Base-by-base conservation (phyloP, 1,140 invertebrate genomes). In the Rhopalosiphum padi region DNA sequence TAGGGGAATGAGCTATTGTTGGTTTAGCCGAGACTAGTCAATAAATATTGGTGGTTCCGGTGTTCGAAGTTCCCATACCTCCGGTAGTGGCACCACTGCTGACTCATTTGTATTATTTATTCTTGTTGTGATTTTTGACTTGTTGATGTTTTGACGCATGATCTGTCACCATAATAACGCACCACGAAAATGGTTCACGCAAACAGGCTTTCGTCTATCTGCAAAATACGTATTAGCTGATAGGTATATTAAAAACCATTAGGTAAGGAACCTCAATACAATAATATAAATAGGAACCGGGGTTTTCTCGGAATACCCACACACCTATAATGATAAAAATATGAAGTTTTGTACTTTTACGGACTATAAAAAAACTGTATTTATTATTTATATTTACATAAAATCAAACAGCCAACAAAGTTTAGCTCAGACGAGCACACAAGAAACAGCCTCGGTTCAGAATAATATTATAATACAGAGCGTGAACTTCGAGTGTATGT, bases 1-100 rank as follows among this genome's bases (percentile, higher is more conserved):
- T 30, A 77, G 0, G 5, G 30, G 15, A 15, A 2, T 77, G 15
- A 77, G 60, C 60, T n/a, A 18, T 35, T 77, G 18, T n/a, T 9
- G 30, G 15, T n/a, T 35, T n/a, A 5, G 4, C 4, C 15, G 15
- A 0, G 5, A 0, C 25, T 7, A 15, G 15, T n/a, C 60, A 15
- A 6, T 77, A 77, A 18, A 21, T 77, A n/a, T n/a, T 6, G 60
- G 4, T 77, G 30, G 5, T 68, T 11, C 48, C 48, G 48, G 48
- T 51, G 48, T 51, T 51, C 30, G 4, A 68, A n/a, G 48, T 18
- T n/a, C 30, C 4, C 48, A 51, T 51, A 51, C 48, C 15, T 51
- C 11, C 1, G 15, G 30, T 77, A 68, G 30, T 68, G 11, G 15
- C 5, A n/a, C 30, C 15, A 68, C 60, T 68, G 30, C 11, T n/a